Base-by-base conservation (phyloP, 2,797 vertebrate genomes). In the Lacerta agilis region DNA sequence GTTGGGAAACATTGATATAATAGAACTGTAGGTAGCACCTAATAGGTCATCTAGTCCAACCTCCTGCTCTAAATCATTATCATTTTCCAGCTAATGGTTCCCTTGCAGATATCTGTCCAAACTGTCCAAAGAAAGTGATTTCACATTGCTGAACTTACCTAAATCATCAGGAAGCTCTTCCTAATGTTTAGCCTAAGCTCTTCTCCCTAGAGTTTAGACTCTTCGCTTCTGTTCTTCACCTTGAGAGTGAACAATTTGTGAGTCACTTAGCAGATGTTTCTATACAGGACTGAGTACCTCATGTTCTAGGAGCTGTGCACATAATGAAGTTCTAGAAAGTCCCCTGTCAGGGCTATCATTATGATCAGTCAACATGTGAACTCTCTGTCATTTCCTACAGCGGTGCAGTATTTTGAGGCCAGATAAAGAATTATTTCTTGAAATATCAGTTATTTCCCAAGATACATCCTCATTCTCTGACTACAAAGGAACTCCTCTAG, bases 401-500 rank as follows among this genome's bases (percentile, higher is more conserved):
- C 73, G 83, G 66, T 90, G 86, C 82, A 89, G 78, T 86, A 88
- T 79, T 55, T 84, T 87, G 43, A 64, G 87, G 92, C 87, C 92
- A 91, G 88, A 92, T 92, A 91, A 87, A 94, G 91, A 95, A 89
- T 79, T 85, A 90, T 90, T 87, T 91, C 92, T 86, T 86, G 83
- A 92, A 91, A 83, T 91, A 89, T 91, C 89, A 89, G 49, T 89
- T 92, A 83, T 66, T 90, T 96, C 93, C 90, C 86, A 88, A 93
- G 92, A 86, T 89, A 83, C 83, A 85, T 83, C 88, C 64, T 91
- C 76, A 93, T 90, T 95, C 90, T 91, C 73, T 92, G 41, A 88
- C 89, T 79, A 95, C 92, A 95, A 96, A 94, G 93, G 79, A 90
- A 41, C 89, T 87, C 87, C 93, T 96, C 94, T 93, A 85, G 82